Conservation (phyloP, 2,797 vertebrate genomes). For the Eupleurogrammus muticus region DNA sequence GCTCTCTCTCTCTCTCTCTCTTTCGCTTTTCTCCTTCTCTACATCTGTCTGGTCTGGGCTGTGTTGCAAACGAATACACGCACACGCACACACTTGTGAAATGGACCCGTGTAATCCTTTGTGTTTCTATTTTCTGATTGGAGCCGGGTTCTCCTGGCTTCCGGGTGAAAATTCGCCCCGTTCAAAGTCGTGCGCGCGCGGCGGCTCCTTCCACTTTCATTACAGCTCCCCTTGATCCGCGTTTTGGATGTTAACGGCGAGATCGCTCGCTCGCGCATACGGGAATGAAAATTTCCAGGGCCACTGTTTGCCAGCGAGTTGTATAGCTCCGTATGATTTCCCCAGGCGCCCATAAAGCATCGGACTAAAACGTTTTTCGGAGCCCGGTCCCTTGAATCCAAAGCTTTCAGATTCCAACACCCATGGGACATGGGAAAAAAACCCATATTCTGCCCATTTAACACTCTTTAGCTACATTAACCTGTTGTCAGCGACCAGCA, state of each 20-base stretch:
- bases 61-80: too few relatives aligned
- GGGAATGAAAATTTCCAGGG: slow-evolving; percentile 14
- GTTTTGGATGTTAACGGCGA: slow-evolving; percentile 29
- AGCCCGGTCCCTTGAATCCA: slow-evolving; percentile 34
- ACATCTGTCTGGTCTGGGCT: slow-evolving; percentile 34
- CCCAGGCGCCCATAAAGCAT: slow-evolving; percentile 11
- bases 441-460: slow-evolving; percentile 37
- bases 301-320: slow-evolving; percentile 23
- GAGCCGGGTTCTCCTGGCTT: slow-evolving; percentile 28
- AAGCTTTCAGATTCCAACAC: slow-evolving; percentile 30
- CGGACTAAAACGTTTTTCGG: slow-evolving; percentile 10
- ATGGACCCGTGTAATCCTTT: slow-evolving; percentile 40
- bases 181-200: slow-evolving; percentile 37
- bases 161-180: slow-evolving; percentile 22
- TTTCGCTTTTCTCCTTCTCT: slow-evolving; percentile 8
- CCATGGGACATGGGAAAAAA: slow-evolving; percentile 18
- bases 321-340: slow-evolving; percentile 47
- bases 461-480: slow-evolving; percentile 36
- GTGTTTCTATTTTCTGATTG: slow-evolving; percentile 39
- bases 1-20: slow-evolving; percentile 37
- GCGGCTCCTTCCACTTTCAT: slow-evolving; percentile 31
- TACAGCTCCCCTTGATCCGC: slow-evolving; percentile 38
- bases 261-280: slow-evolving; percentile 15
- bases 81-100: slow-evolving; percentile 29
- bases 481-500: slow-evolving; percentile 27